Evolutionary conservation across 1,140 invertebrate genomes (phyloP).

Genomic region (Tribolium madens): DNA sequence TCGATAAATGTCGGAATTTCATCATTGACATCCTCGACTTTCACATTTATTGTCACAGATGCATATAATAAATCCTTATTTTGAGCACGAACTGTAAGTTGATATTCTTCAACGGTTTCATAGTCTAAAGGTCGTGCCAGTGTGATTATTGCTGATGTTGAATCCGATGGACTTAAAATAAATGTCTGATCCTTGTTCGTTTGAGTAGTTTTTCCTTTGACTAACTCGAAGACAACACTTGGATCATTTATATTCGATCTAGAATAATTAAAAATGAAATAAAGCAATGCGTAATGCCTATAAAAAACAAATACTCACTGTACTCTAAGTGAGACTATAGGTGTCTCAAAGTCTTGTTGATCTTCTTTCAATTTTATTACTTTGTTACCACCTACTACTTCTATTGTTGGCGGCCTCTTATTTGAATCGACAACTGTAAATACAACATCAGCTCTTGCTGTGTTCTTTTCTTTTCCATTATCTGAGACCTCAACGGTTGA

Average conservation of each 20-base stretch:
- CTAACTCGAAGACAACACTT: constrained; percentile 82
- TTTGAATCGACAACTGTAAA: constrained; percentile 89
- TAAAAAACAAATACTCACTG: constrained; percentile 68
- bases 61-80: constrained; percentile 85
- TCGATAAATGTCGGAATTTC: constrained; percentile 87
- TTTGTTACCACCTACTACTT: constrained; percentile 71
- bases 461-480: constrained; percentile 72
- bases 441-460: constrained; percentile 78
- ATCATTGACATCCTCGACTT: constrained; percentile 88
- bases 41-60: constrained; percentile 81
- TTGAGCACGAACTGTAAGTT: constrained; percentile 82
- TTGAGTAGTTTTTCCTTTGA: constrained; percentile 83
- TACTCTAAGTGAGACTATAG: constrained; percentile 78
- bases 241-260: constrained; percentile 82
- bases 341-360: constrained; percentile 75
- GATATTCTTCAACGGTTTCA: constrained; percentile 85
- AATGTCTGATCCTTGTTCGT: constrained; percentile 86
- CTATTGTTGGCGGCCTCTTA: constrained; percentile 83
- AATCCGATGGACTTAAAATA: constrained; percentile 72
- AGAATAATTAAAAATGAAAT: constrained; percentile 51
- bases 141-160: constrained; percentile 77
- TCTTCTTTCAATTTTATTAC: constrained; percentile 80
- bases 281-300: constrained; percentile 7
- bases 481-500: constrained; percentile 74
- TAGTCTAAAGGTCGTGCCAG: constrained; percentile 83